Conservation (phyloP, 2,113 vertebrate species). For the Ceuthmochares aereus region DNA sequence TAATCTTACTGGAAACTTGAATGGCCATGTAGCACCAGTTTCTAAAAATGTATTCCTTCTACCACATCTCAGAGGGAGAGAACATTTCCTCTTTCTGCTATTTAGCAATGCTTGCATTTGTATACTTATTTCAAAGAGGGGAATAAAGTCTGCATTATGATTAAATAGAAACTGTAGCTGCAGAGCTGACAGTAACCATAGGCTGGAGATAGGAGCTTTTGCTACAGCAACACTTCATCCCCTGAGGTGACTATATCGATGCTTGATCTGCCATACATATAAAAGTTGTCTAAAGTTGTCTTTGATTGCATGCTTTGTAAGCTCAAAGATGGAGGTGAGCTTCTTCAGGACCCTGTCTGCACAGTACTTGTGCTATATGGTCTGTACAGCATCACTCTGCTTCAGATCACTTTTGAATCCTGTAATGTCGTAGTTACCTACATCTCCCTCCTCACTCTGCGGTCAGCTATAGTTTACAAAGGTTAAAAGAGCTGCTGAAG, state of each 20-base stretch:
- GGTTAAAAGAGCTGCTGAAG: neutral
- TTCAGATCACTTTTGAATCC: neutral
- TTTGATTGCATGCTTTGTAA: neutral
- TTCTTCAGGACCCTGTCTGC: neutral
- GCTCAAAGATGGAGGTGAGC: neutral
- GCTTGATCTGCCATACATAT: fast-evolving
- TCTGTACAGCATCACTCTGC: neutral
- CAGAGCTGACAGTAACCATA: neutral
- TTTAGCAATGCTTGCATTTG: neutral
- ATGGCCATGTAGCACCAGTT: neutral
- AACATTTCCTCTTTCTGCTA: neutral
- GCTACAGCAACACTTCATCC: no score
- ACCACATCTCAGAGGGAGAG: neutral
- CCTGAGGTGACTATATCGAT: neutral
- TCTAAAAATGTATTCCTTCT: neutral
- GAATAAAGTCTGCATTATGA: neutral
- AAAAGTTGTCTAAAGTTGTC: neutral
- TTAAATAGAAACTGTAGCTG: neutral
- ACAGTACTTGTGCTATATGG: neutral
- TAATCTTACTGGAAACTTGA: neutral
- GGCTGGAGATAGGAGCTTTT: neutral
- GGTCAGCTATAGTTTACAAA: neutral
- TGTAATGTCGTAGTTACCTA: neutral
- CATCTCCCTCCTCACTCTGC: neutral
- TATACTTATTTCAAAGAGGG: fast-evolving